Percentiles rank a stretch among this genome's conserved stretches.
Conservation (phyloP, 2,888 invertebrate genomes). For the Stictocephala bisonia region DNA sequence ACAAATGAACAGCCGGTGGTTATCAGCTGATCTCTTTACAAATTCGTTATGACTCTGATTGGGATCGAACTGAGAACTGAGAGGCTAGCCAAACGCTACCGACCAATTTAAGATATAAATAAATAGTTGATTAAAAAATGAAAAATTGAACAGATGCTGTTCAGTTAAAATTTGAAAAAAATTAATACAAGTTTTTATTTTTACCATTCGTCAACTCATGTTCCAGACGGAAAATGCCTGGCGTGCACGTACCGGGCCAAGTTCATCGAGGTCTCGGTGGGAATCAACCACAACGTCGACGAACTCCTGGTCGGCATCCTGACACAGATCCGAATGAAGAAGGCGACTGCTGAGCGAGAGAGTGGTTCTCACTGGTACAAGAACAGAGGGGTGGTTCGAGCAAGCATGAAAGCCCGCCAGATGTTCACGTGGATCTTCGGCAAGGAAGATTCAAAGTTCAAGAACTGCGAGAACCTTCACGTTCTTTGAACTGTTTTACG, state of each 20-base stretch:
- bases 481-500: constrained; percentile 71
- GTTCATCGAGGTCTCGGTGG: constrained; percentile 95
- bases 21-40: too few relatives aligned
- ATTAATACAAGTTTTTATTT: too few relatives aligned
- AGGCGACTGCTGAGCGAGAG: constrained; percentile 66
- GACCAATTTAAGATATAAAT: too few relatives aligned
- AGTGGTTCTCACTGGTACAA: constrained; percentile 69
- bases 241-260: constrained; percentile 93
- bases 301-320: constrained; percentile 93
- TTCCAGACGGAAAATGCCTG: constrained; percentile 91
- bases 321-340: constrained; percentile 89
- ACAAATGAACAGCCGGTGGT: too few relatives aligned
- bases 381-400: constrained; percentile 83
- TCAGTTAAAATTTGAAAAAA: too few relatives aligned
- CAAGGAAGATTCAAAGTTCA: constrained; percentile 91
- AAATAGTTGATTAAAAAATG: too few relatives aligned
- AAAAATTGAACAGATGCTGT: too few relatives aligned
- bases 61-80: too few relatives aligned
- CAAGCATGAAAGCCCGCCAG: constrained; percentile 90
- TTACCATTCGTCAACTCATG: too few relatives aligned
- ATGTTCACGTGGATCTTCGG: constrained; percentile 91
- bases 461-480: constrained; percentile 90
- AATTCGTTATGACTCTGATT: too few relatives aligned
- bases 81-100: too few relatives aligned
- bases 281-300: constrained; percentile 96